Evolutionary conservation across 2,113 vertebrate genomes (phyloP), one percentile per base, ranked within the genome.

Genomic region (Tetrao urogallus): DNA sequence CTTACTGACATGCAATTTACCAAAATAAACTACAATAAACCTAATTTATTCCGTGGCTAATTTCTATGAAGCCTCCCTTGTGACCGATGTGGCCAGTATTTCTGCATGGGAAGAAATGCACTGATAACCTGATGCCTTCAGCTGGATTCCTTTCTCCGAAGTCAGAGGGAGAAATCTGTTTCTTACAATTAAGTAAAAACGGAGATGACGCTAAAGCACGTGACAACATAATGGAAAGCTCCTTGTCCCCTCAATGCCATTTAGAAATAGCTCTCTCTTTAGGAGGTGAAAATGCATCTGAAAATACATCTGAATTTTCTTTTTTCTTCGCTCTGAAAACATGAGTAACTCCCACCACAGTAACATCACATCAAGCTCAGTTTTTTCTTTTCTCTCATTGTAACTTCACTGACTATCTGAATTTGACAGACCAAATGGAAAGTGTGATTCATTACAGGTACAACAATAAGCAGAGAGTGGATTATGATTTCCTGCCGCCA

Each of bases 341-440:
- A 57, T 8, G 20, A 6, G 4, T 40, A 74, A 40, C 25, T 64
- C 34, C 58, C 58, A 48, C 50, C 45, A 71, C 0, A 88, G 43
- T 90, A 94, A 83, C 12, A 76, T 18, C 43, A 80, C 3, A 1
- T 82, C 69, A 71, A 56, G 56, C 14, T 47, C 14, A 8, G 38
- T 56, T 52, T 56, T 75, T 36, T 74, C 34, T 77, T 69, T 73
- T 71, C 72, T 48, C 65, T 81, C 61, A 81, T 21, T 22, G 27
- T 67, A 88, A 81, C 70, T 75, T 84, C 60, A 93, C 8, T 48
- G 43, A 89, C 45, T 83, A 71, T 11, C 50, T 86, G 74, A 86
- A 94, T 75, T 52, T 86, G 83, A 90, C 86, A 96, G 52, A 72
- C 13, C 77, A 88, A 90, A 77, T 24, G 66, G 66, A 61, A 90